Evolutionary conservation across 2,888 invertebrate genomes (phyloP).

Genomic region (Anticlea derivata): DNA sequence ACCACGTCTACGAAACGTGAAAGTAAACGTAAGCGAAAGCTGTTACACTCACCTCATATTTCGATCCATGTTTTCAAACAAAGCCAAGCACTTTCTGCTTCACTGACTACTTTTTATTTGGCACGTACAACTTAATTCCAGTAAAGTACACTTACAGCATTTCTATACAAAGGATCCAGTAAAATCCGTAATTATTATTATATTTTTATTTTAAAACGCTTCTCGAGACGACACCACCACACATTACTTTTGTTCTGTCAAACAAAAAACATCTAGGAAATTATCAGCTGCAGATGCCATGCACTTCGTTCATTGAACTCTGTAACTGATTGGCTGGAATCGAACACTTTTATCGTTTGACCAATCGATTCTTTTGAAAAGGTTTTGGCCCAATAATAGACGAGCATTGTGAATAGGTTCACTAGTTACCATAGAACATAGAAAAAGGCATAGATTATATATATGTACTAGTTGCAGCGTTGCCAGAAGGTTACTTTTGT

Average conservation of each 20-base stretch:
- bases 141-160: conserved; percentile 54
- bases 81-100: conserved; percentile 30
- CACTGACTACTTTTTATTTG: conserved; percentile 27
- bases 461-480: no score
- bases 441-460: no score
- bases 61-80: conserved; percentile 68
- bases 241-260: conserved; percentile 50
- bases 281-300: conserved; percentile 21
- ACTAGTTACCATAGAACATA: no score
- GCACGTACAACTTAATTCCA: conserved; percentile 48
- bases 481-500: no score
- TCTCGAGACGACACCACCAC: conserved; percentile 42
- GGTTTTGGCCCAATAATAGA: no score
- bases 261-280: not conserved
- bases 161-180: conserved; percentile 56
- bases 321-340: conserved; percentile 43
- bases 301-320: conserved; percentile 52
- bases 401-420: no score
- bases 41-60: conserved; percentile 72
- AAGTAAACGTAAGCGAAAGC: conserved; percentile 53
- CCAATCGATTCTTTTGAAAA: not conserved
- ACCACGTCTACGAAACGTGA: conserved; percentile 33
- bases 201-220: conserved; percentile 66
- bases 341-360: not conserved
- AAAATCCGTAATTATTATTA: conserved; percentile 61